Conservation (phyloP, 1,140 invertebrate species). For the Drosophila bocki region DNA sequence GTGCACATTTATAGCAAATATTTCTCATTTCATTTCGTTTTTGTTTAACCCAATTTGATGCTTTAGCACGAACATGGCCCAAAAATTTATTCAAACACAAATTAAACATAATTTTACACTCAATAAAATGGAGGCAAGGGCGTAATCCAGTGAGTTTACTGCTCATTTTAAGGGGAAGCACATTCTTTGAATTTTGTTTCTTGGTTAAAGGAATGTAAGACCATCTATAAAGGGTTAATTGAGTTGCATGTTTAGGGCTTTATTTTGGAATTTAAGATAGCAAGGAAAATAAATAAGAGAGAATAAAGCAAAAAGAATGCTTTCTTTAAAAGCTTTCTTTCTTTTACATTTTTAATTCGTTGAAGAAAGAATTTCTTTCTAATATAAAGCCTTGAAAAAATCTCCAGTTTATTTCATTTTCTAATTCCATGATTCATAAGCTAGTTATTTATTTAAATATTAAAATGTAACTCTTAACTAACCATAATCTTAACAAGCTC, state of each 20-base stretch:
- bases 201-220: neutral
- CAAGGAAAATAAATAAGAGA: neutral
- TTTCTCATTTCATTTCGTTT: conserved; percentile 13
- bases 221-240: conserved; percentile 5
- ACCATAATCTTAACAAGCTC: neutral
- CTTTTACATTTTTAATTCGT: too few relatives aligned
- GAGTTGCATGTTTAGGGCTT: neutral
- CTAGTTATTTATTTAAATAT: too few relatives aligned
- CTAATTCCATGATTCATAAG: too few relatives aligned
- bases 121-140: neutral
- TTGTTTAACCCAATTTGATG: conserved; percentile 3
- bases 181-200: conserved; percentile 3
- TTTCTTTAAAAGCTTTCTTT: too few relatives aligned
- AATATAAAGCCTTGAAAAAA: too few relatives aligned
- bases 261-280: neutral
- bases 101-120: conserved; percentile 6
- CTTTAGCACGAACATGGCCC: conserved; percentile 12
- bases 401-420: too few relatives aligned
- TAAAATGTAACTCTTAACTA: too few relatives aligned
- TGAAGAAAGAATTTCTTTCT: too few relatives aligned
- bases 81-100: conserved; percentile 3
- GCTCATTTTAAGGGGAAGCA: neutral
- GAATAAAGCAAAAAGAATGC: neutral
- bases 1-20: conserved; percentile 26
- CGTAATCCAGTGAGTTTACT: neutral